Conservation (phyloP, 2,113 vertebrate species). For the Cichladusa arquata region DNA sequence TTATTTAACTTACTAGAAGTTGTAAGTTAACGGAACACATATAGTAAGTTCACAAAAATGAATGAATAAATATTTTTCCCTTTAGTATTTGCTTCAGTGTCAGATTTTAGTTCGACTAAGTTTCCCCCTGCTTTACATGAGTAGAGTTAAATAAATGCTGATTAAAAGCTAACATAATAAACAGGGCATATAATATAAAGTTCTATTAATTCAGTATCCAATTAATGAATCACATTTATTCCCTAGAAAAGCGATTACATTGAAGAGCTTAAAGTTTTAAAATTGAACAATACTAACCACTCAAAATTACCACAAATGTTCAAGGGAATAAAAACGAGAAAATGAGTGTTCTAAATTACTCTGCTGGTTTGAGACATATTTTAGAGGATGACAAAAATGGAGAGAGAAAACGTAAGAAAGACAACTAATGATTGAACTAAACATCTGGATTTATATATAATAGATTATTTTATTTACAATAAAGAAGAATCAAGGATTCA, state of each 20-base stretch:
- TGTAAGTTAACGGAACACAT: neutral
- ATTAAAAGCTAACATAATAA: neutral
- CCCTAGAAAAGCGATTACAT: neutral
- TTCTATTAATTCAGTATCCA: neutral
- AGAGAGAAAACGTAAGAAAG: neutral
- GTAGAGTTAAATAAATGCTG: neutral
- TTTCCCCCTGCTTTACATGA: neutral
- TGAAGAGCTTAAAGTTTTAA: neutral
- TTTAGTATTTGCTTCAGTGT: neutral
- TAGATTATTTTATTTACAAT: neutral
- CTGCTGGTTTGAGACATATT: neutral
- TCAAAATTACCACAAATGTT: neutral
- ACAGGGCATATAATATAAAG: neutral
- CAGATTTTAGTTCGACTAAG: neutral
- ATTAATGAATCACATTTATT: neutral
- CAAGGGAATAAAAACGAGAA: neutral
- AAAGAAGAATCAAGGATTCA: neutral
- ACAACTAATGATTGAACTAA: neutral
- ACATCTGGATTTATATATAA: neutral
- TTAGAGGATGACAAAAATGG: neutral
- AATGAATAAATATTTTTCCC: neutral
- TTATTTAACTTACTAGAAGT: neutral
- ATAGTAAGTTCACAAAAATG: neutral
- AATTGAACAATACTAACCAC: neutral
- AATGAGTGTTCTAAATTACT: neutral